Percentiles rank a stretch among this genome's conserved stretches.
Conservation (phyloP, 2,113 vertebrate species). For the Cnemophilus loriae region DNA sequence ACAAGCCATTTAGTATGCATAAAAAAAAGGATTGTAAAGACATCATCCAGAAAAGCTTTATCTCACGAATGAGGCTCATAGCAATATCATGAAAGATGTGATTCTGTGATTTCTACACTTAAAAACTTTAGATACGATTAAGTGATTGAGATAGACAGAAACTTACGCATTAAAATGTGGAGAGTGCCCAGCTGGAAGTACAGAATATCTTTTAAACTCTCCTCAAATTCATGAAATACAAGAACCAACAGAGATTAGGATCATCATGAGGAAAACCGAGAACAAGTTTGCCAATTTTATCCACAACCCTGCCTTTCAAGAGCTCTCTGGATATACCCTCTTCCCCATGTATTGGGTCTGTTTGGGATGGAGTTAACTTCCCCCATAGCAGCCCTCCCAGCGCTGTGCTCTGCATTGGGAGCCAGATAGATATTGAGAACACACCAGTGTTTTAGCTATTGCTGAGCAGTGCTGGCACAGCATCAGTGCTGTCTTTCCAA, state of each 20-base stretch:
- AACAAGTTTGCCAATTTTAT: not conserved
- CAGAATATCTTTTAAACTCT: not conserved
- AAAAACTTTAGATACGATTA: not conserved
- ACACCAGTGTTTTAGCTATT: not conserved
- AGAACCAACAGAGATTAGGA: not conserved
- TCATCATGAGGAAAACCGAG: not conserved
- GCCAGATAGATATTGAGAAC: not conserved
- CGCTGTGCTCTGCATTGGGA: not conserved
- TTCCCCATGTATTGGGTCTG: not conserved
- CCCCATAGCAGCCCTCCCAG: not conserved
- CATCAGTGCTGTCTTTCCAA: not conserved
- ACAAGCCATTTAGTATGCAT: not conserved
- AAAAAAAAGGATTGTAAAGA: not conserved
- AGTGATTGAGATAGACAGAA: not conserved
- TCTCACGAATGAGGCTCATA: not conserved
- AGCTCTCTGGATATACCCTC: not conserved
- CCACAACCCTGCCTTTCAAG: not conserved
- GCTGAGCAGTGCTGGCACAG: not conserved
- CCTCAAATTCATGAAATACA: not conserved
- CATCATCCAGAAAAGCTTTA: not conserved
- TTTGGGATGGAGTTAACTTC: not conserved
- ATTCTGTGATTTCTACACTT: not conserved
- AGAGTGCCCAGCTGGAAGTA: not conserved
- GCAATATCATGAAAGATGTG: not conserved
- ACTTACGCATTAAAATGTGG: not conserved